Conservation (phyloP, 2,797 vertebrate species). For the Sarcophilus harrisii region DNA sequence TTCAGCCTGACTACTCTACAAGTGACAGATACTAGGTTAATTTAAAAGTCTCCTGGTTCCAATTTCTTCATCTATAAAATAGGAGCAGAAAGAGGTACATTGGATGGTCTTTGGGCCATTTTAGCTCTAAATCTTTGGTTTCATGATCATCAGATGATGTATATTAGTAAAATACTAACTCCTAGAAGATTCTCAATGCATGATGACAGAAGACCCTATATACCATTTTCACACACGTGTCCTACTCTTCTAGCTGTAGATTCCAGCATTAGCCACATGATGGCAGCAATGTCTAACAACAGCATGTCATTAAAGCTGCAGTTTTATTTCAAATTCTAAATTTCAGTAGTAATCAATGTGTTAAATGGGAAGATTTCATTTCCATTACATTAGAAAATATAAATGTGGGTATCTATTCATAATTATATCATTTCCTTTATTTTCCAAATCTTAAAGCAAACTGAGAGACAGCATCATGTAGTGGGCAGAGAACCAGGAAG, state of each 20-base stretch:
- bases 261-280: slow-evolving; percentile 72
- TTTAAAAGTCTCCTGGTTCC: neutral
- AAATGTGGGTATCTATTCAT: slow-evolving; percentile 31
- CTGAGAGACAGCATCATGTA: neutral
- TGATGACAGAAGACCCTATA: accelerated
- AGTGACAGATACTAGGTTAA: neutral
- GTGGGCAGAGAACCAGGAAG: neutral
- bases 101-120: neutral
- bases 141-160: neutral
- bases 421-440: slow-evolving; percentile 39
- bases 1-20: neutral
- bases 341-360: neutral
- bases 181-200: neutral
- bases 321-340: neutral
- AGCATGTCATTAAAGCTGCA: accelerated
- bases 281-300: slow-evolving; percentile 78
- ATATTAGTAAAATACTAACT: neutral
- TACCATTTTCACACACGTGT: accelerated
- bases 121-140: neutral
- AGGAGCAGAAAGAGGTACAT: neutral
- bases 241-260: accelerated
- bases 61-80: neutral
- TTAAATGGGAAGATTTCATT: slow-evolving; percentile 39
- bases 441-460: slow-evolving; percentile 49
- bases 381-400: neutral